Evolutionary conservation across 1,140 invertebrate species (phyloP), one percentile per base, ranked within the genome.

Genomic region (Listronotus bonariensis): DNA sequence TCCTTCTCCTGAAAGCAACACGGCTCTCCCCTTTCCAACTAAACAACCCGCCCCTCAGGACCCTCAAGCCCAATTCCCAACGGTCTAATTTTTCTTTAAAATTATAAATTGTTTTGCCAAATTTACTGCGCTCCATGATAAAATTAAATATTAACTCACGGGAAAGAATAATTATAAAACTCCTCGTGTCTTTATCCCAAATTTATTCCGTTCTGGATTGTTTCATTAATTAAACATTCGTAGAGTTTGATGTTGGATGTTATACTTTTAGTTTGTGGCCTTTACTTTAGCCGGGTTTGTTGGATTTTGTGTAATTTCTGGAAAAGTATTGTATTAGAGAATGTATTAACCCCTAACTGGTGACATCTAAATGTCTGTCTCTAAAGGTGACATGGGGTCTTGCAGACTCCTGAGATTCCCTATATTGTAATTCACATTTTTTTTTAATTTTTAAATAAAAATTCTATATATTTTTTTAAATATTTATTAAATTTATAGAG

Each of bases 131-230:
- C 64, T 67, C 70, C 68, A 60, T 60, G 71, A 73, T 76, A 73
- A 74, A 76, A 74, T 76, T 76, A 76, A 76, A 76, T 76, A 76
- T 76, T 76, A 76, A 76, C 74, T 76, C 71, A 73, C 74, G 68
- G 73, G 68, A 68, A 68, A 68, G 72, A 76, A 76, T 76, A 76
- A 76, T 76, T 76, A 76, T 73, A 71, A 69, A 68, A 66, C 67
- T 72, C 69, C 52, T 65, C 69, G 64, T 69, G 70, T 71, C 72
- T 72, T 68, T 68, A 66, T 65, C 68, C 61, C 42, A 53, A 64
- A 76, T 72, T 74, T 76, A 71, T 73, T 76, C 72, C 55, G 49
- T 53, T 67, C 57, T 65, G 70, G 68, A 72, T 72, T 76, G 68
- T 72, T 74, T 65, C 69, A 70, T 75, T 74, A 76, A 76, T 76